These are phyloP conservation scores for Drosophila ohnishii DNA, from an alignment of 1,140 invertebrate species.

Conservation along the genomic window DNA sequence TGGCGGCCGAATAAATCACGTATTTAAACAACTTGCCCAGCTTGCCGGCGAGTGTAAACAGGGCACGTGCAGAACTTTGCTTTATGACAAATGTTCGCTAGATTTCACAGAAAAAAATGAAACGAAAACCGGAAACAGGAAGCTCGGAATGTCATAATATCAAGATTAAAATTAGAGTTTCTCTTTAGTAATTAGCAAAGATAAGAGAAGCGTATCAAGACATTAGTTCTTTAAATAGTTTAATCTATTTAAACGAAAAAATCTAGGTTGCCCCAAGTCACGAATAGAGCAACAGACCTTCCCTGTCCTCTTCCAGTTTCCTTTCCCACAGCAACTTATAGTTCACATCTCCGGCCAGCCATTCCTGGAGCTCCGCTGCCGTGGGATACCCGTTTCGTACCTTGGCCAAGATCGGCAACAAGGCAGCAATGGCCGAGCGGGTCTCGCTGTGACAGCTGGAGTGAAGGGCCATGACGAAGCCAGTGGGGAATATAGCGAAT, in stretches of 20 bases:
- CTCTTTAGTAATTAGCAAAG: not conserved
- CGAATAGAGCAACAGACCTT: constrained; percentile 49
- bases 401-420: constrained; percentile 54
- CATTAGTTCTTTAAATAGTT: not conserved
- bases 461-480: constrained; percentile 53
- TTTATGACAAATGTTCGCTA: constrained; percentile 74
- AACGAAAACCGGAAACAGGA: constrained; percentile 3
- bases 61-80: constrained; percentile 75
- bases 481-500: constrained; percentile 61
- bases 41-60: constrained; percentile 67
- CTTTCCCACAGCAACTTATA: constrained; percentile 63
- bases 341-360: constrained; percentile 34
- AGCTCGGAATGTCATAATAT: not conserved
- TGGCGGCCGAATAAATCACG: constrained; percentile 78
- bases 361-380: constrained; percentile 17
- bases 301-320: constrained; percentile 52
- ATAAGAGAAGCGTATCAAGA: not conserved
- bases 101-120: constrained; percentile 27
- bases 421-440: constrained; percentile 36
- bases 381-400: constrained; percentile 46
- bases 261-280: not conserved
- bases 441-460: constrained; percentile 49
- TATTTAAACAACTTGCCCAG: constrained; percentile 79
- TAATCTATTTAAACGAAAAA: not conserved
- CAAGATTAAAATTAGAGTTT: constrained; percentile 4